Percentiles rank a stretch among this genome's conserved stretches.
These are phyloP conservation scores for Hestina assimilis DNA, from an alignment of 1,140 invertebrate species.

Conservation along the genomic window DNA sequence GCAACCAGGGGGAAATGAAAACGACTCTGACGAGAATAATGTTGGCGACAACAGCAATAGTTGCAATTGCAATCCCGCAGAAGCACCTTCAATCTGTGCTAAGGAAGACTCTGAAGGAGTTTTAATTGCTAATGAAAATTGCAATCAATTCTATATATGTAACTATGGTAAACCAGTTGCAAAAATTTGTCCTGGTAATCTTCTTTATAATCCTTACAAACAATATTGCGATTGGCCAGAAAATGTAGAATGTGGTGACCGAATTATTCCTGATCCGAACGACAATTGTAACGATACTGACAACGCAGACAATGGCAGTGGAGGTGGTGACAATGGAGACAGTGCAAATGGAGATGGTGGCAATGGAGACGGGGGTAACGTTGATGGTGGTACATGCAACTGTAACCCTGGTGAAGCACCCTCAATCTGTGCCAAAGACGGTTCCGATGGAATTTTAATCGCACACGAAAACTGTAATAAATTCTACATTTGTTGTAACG, in stretches of 20 bases:
- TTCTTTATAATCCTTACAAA: slow-evolving; percentile 78
- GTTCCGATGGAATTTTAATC: slow-evolving; percentile 34
- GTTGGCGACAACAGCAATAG: slow-evolving; percentile 4
- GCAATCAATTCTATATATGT: slow-evolving; percentile 51
- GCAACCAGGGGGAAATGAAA: neutral
- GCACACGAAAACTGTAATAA: slow-evolving; percentile 48
- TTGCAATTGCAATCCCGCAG: slow-evolving; percentile 35
- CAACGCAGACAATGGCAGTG: neutral
- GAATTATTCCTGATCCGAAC: neutral
- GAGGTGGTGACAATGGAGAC: neutral
- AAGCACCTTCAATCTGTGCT: slow-evolving; percentile 38
- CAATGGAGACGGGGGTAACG: slow-evolving; percentile 8
- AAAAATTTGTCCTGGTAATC: slow-evolving; percentile 60
- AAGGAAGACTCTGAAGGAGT: slow-evolving; percentile 15
- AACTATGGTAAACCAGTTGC: slow-evolving; percentile 27
- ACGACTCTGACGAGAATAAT: slow-evolving; percentile 12
- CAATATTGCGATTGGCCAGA: slow-evolving; percentile 81
- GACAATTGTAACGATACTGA: neutral
- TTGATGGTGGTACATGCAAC: slow-evolving; percentile 18
- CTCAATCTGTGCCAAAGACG: slow-evolving; percentile 28
- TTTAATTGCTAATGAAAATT: slow-evolving; percentile 44
- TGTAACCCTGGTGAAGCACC: slow-evolving; percentile 31
- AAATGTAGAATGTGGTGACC: slow-evolving; percentile 65
- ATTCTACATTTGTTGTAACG: slow-evolving; percentile 42
- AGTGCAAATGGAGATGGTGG: neutral